Conservation (phyloP, 1,140 invertebrate species). For the Phymastichus coffea region DNA sequence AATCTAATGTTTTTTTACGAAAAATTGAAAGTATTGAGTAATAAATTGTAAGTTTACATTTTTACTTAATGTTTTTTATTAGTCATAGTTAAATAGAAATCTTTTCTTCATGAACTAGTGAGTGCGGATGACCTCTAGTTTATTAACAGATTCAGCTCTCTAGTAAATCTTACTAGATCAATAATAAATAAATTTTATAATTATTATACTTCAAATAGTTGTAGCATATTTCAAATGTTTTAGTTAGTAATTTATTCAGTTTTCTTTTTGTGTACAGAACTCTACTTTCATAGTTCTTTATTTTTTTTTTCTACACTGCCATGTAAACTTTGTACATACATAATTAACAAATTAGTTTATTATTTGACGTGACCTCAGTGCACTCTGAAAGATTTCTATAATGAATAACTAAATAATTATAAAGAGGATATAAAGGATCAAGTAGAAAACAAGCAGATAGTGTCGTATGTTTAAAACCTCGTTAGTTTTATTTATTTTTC, state of each 20-base stretch:
- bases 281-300: no score
- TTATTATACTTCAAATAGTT: no score
- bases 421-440: no score
- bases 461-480: slow-evolving; percentile 16
- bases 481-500: slow-evolving; percentile 22
- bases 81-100: slow-evolving; percentile 16
- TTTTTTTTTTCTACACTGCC: slow-evolving; percentile 31
- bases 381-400: neutral
- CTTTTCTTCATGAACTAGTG: slow-evolving; percentile 6
- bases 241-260: neutral
- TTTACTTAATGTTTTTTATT: slow-evolving; percentile 30
- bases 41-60: slow-evolving; percentile 23
- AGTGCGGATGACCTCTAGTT: neutral
- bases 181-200: no score
- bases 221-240: neutral
- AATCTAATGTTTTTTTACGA: neutral
- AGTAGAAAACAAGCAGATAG: slow-evolving; percentile 1
- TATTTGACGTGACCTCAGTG: slow-evolving; percentile 8
- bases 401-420: neutral
- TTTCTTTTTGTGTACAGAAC: neutral
- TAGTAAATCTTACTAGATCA: no score
- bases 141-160: neutral
- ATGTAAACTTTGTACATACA: slow-evolving; percentile 47
- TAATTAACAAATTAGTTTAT: slow-evolving; percentile 17
- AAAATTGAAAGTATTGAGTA: slow-evolving; percentile 5